These are phyloP conservation scores for Tiliacea citrago DNA, from an alignment of 2,888 invertebrate genomes.

Conservation along the genomic window DNA sequence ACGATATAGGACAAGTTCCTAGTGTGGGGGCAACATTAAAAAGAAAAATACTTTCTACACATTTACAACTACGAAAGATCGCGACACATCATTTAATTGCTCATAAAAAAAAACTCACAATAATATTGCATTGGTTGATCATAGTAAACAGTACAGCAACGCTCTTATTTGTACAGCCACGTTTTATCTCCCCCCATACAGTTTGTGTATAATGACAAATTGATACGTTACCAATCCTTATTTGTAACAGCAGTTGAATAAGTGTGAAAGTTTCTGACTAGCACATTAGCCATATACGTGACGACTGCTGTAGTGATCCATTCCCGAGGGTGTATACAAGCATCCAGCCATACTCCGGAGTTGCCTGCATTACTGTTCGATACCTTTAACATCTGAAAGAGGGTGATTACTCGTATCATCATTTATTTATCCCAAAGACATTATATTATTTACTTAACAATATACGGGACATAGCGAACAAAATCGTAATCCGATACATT, in stretches of 20 bases:
- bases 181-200: slow-evolving; percentile 77
- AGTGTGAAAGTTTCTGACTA: slow-evolving; percentile 93
- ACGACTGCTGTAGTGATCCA: slow-evolving; percentile 96
- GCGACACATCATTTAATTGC: background rate
- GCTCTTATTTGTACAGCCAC: slow-evolving; percentile 39
- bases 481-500: too few species aligned
- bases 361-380: slow-evolving; percentile 93
- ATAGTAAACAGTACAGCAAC: slow-evolving; percentile 25
- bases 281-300: slow-evolving; percentile 93
- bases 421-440: background rate
- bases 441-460: too few species aligned
- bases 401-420: too few species aligned
- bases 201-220: slow-evolving; percentile 67
- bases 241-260: slow-evolving; percentile 93
- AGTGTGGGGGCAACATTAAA: too few species aligned
- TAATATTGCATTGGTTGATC: slow-evolving; percentile 10
- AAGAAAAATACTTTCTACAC: background rate
- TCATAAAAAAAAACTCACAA: background rate
- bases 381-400: slow-evolving; percentile 90
- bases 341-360: slow-evolving; percentile 94
- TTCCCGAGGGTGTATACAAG: slow-evolving; percentile 97
- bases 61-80: background rate
- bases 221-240: slow-evolving; percentile 93
- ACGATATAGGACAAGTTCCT: too few species aligned
- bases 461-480: too few species aligned